Conservation (phyloP, 2,888 invertebrate species). For the Ichneumoninae sp. region DNA sequence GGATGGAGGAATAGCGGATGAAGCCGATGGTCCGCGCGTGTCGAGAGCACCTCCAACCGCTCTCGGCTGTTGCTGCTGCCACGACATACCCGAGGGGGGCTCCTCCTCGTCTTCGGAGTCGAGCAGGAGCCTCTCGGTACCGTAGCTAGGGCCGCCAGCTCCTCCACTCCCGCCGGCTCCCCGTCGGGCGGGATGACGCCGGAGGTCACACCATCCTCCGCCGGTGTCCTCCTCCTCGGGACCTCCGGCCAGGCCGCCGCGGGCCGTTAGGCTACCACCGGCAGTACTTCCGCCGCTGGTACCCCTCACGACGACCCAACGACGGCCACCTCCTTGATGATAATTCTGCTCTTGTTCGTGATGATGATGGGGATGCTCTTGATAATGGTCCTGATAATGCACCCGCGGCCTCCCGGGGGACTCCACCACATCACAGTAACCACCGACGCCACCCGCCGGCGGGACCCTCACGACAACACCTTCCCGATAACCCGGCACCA, state of each 20-base stretch:
- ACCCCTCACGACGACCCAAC: conserved; percentile 80
- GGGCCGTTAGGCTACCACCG: conserved; percentile 71
- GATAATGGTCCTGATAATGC: conserved; percentile 66
- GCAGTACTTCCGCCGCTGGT: conserved; percentile 36
- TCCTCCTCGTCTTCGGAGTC: conserved; percentile 83
- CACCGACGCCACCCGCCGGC: conserved; percentile 75
- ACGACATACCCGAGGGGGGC: conserved; percentile 82
- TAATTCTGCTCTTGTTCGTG: conserved; percentile 55
- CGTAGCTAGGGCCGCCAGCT: conserved; percentile 81
- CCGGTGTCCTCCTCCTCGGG: conserved; percentile 76
- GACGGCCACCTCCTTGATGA: conserved; percentile 73
- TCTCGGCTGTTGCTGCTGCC: conserved; percentile 72
- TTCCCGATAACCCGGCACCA: conserved; percentile 69
- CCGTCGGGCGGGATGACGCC: conserved; percentile 78
- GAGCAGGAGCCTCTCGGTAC: conserved; percentile 84
- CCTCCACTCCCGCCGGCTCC: conserved; percentile 70
- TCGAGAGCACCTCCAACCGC: conserved; percentile 51
- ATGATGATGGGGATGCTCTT: conserved; percentile 52
- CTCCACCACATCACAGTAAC: conserved; percentile 82
- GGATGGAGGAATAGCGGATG: conserved; percentile 59
- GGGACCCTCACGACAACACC: conserved; percentile 77
- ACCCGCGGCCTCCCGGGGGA: conserved; percentile 74
- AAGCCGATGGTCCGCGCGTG: conserved; percentile 33
- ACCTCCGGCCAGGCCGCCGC: conserved; percentile 85
- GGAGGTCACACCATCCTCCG: conserved; percentile 82